These are phyloP conservation scores for Sphaeramia orbicularis DNA, from an alignment of 2,797 vertebrate genomes.

Conservation along the genomic window DNA sequence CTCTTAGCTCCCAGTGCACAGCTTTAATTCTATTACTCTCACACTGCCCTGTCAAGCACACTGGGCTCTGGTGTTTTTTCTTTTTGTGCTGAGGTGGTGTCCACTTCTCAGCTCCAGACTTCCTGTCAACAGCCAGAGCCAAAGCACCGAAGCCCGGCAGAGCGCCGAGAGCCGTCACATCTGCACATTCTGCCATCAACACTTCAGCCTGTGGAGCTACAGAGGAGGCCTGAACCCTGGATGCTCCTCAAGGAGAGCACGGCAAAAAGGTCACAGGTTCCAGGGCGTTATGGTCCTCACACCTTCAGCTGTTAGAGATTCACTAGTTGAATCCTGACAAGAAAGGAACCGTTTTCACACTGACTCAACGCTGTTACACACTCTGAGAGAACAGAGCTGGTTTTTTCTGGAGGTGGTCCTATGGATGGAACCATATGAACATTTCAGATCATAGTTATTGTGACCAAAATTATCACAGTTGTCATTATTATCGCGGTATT, in stretches of 20 bases:
- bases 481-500: too few relatives aligned
- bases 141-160: constrained; percentile 14
- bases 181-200: constrained; percentile 36
- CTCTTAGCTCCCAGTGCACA: constrained; percentile 53
- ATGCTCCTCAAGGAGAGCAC: constrained; percentile 15
- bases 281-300: too few relatives aligned
- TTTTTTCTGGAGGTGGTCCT: too few relatives aligned
- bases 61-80: not conserved
- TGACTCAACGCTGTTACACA: too few relatives aligned
- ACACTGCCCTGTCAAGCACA: constrained; percentile 59
- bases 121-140: constrained; percentile 38
- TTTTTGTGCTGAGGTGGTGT: constrained; percentile 45
- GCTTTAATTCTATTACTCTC: constrained; percentile 65
- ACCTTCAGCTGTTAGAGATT: too few relatives aligned
- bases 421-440: too few relatives aligned
- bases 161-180: not conserved
- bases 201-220: constrained; percentile 15
- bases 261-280: too few relatives aligned
- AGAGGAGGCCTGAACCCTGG: constrained; percentile 22
- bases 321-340: too few relatives aligned
- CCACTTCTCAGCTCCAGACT: constrained; percentile 44
- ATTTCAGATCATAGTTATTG: too few relatives aligned
- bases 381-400: too few relatives aligned
- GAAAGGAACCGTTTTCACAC: too few relatives aligned
- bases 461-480: too few relatives aligned